A percentile compares a stretch with the other conserved stretches of the same genome.
Conservation (phyloP, 64 coral and sea anemone genomes). For the Orbicella faveolata region DNA sequence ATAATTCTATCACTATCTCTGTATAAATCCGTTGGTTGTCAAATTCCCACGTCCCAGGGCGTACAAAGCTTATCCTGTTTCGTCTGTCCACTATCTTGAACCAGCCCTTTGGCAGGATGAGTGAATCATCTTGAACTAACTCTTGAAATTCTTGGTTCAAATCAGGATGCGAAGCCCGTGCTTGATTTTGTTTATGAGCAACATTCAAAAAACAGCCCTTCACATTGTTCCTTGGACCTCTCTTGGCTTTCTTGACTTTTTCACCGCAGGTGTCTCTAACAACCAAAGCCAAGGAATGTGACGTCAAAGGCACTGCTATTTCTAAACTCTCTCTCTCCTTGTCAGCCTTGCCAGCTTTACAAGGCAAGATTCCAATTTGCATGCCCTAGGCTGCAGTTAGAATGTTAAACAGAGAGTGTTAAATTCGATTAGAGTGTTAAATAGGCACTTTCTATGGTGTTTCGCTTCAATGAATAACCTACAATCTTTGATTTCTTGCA, state of each 20-base stretch:
- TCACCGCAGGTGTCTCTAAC: constrained; percentile 1
- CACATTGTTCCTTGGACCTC: neutral
- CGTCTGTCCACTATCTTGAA: constrained; percentile 8
- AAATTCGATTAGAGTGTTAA: too few species aligned
- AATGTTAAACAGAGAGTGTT: too few species aligned
- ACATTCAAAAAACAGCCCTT: neutral
- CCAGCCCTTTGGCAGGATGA: constrained; percentile 3
- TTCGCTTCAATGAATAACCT: too few species aligned
- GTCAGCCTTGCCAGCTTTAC: too few species aligned
- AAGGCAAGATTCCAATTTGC: too few species aligned
- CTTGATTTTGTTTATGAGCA: neutral
- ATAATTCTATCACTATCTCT: constrained; percentile 8
- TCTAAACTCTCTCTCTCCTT: neutral
- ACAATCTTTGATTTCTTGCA: too few species aligned
- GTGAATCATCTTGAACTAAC: neutral
- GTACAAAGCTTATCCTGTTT: neutral
- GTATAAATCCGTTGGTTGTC: constrained; percentile 1
- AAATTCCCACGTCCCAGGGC: neutral
- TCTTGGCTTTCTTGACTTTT: constrained; percentile 6
- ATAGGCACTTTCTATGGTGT: too few species aligned
- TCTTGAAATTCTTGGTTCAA: neutral
- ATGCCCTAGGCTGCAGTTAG: too few species aligned
- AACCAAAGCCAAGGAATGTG: neutral
- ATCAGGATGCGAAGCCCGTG: neutral
- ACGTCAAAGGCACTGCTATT: neutral